These are phyloP conservation scores for Oncorhynchus kisutch DNA, from an alignment of 2,113 vertebrate genomes.

Conservation along the genomic window DNA sequence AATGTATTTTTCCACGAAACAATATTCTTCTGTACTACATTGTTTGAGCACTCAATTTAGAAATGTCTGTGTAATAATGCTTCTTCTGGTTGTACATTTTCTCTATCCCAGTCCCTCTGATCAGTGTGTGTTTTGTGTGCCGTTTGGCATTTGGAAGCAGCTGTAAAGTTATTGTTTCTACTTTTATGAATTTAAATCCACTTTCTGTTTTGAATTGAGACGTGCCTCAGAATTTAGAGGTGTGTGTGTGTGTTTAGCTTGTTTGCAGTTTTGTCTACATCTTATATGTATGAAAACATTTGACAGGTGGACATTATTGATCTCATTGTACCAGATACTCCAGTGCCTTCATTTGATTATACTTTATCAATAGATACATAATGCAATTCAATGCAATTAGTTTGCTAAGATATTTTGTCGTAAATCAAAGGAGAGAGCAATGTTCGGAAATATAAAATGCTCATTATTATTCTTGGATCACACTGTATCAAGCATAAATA, in stretches of 20 bases:
- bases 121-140: background rate
- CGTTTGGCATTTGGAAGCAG: too few species aligned
- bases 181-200: background rate
- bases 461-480: conserved; percentile 27
- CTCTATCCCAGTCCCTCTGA: background rate
- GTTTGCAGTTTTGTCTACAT: background rate
- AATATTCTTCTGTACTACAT: conserved; percentile 1
- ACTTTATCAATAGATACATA: background rate
- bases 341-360: background rate
- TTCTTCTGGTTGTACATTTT: background rate
- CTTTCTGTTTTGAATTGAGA: background rate
- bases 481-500: conserved; percentile 6
- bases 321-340: background rate
- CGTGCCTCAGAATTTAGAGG: background rate
- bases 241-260: background rate
- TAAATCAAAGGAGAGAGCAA: conserved; percentile 8
- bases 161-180: background rate
- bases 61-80: background rate
- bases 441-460: conserved; percentile 13
- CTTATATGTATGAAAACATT: background rate
- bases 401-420: too few species aligned
- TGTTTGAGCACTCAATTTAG: conserved; percentile 15
- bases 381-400: background rate
- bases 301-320: background rate
- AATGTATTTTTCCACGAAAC: conserved; percentile 44